These are phyloP conservation scores for Neodiprion virginianus DNA, from an alignment of 1,140 invertebrate genomes.

Conservation along the genomic window DNA sequence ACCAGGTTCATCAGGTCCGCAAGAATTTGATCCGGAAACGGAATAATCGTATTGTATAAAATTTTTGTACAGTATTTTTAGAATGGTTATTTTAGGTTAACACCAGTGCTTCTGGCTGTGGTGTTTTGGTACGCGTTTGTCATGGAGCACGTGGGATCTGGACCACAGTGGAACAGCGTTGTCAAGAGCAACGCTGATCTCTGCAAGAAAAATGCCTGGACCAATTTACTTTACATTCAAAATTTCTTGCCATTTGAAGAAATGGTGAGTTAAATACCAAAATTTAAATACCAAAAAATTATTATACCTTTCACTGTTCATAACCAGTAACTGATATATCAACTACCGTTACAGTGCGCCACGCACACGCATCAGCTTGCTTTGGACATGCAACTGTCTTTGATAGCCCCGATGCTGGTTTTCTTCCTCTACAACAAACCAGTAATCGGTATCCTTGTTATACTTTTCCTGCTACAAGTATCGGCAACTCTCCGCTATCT, in stretches of 20 bases:
- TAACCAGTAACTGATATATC: conserved; percentile 23
- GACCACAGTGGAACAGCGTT: conserved; percentile 72
- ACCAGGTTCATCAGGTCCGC: conserved; percentile 67
- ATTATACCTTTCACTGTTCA: conserved; percentile 32
- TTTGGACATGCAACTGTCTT: conserved; percentile 83
- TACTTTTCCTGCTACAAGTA: conserved; percentile 63
- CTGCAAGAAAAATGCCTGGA: conserved; percentile 74
- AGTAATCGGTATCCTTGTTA: conserved; percentile 60
- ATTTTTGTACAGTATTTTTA: conserved; percentile 13
- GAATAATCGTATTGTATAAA: conserved; percentile 6
- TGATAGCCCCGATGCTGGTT: conserved; percentile 74
- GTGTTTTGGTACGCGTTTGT: conserved; percentile 75
- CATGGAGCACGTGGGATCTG: conserved; percentile 70
- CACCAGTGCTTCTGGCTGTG: conserved; percentile 71
- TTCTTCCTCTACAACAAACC: conserved; percentile 69
- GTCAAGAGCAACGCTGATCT: conserved; percentile 68
- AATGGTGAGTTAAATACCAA: conserved; percentile 62
- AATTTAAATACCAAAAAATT: background rate
- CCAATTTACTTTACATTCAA: conserved; percentile 73
- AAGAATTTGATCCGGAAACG: background rate
- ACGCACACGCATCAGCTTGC: conserved; percentile 77
- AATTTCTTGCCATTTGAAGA: conserved; percentile 76
- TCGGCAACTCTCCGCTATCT: conserved; percentile 70
- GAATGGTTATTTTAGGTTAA: conserved; percentile 57
- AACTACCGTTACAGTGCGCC: conserved; percentile 65